Conservation (phyloP, 1,140 invertebrate species). For the Colletes gigas region DNA sequence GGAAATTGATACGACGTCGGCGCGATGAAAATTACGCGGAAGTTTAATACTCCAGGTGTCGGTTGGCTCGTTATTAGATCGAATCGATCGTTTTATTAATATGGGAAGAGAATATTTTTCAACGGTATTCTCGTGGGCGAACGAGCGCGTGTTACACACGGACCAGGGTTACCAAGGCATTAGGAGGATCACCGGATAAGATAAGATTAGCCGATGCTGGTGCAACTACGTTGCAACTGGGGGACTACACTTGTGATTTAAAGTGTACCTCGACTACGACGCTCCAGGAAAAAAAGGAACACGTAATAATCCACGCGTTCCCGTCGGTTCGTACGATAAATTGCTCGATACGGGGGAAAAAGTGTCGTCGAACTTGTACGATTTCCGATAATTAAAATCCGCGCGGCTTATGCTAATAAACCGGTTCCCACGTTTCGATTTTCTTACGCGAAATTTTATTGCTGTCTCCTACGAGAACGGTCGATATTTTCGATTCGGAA, state of each 20-base stretch:
- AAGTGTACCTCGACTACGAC: slow-evolving; percentile 30
- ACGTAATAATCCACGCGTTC: slow-evolving; percentile 3
- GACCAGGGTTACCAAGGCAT: slow-evolving; percentile 52
- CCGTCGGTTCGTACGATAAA: background rate
- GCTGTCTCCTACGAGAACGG: background rate
- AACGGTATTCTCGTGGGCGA: slow-evolving; percentile 10
- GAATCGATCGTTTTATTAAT: background rate
- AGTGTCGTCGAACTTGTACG: background rate
- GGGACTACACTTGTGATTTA: slow-evolving; percentile 47
- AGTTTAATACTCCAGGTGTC: background rate
- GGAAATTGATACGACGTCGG: no score
- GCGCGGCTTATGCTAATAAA: background rate
- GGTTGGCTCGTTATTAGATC: background rate
- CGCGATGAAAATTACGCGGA: background rate
- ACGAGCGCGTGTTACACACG: slow-evolving; percentile 39
- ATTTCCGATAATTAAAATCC: background rate
- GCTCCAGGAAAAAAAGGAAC: background rate
- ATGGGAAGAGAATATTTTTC: slow-evolving; percentile 18
- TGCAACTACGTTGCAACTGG: slow-evolving; percentile 60
- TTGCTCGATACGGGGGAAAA: background rate
- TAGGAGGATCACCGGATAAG: slow-evolving; percentile 74
- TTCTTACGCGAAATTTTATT: background rate
- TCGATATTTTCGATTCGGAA: background rate
- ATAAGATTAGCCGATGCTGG: slow-evolving; percentile 72
- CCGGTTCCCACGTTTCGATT: background rate